Percentiles rank a stretch among this genome's conserved stretches.
These are phyloP conservation scores for Bruchidius siliquastri DNA, from an alignment of 2,888 invertebrate species.

Conservation along the genomic window DNA sequence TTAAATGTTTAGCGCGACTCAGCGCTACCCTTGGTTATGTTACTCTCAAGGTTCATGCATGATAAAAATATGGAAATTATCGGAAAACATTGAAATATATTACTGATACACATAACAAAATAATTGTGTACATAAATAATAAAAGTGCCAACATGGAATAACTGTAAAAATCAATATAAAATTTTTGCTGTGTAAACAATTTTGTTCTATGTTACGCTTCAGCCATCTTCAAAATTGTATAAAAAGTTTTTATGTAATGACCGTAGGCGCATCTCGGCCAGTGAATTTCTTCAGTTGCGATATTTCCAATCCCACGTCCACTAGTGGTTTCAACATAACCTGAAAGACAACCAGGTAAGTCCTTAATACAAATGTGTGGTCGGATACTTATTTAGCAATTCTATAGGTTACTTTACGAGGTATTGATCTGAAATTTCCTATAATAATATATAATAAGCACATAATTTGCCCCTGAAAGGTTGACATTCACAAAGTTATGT, in stretches of 20 bases:
- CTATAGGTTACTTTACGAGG: no score
- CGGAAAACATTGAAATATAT: conserved; percentile 13
- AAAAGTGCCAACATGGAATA: not conserved
- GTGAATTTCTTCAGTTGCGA: conserved; percentile 80
- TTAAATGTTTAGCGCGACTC: no score
- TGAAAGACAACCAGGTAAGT: conserved; percentile 18
- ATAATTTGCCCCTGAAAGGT: no score
- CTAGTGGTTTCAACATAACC: conserved; percentile 78
- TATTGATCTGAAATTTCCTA: no score
- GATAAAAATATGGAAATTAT: no score
- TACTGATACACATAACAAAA: conserved; percentile 12
- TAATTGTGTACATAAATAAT: conserved; percentile 11
- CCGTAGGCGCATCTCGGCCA: conserved; percentile 87
- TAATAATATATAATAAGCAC: no score
- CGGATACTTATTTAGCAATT: no score
- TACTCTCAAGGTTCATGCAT: no score
- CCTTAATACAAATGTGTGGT: no score
- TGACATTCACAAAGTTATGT: no score
- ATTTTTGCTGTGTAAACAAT: not conserved
- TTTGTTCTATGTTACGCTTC: not conserved
- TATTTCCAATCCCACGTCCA: conserved; percentile 80
- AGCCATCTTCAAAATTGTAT: not conserved
- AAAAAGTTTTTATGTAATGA: conserved; percentile 72
- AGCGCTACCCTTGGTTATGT: no score
- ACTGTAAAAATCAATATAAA: not conserved